Conservation (phyloP, 2,888 invertebrate genomes). For the Macrophya alboannulata region DNA sequence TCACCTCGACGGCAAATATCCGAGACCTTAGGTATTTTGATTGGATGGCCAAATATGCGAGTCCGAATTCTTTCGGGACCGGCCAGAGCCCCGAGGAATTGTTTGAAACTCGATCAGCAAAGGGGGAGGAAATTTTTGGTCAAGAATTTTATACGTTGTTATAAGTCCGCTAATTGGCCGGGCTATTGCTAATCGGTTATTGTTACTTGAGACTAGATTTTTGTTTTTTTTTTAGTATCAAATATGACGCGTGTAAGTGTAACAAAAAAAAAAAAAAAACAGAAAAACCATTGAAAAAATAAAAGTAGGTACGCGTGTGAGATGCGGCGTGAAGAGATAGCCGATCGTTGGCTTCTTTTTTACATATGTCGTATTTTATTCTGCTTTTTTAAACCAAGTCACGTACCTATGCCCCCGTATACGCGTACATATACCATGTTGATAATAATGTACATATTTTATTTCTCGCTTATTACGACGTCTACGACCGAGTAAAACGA, state of each 20-base stretch:
- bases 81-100: background rate
- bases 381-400: conserved; percentile 17
- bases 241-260: background rate
- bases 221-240: background rate
- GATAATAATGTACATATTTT: conserved; percentile 24
- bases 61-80: conserved; percentile 19
- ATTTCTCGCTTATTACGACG: conserved; percentile 8
- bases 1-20: background rate
- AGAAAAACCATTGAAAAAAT: no score
- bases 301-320: background rate
- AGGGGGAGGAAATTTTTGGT: background rate
- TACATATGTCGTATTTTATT: background rate
- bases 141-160: background rate
- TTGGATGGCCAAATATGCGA: conserved; percentile 44
- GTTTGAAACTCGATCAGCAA: conserved; percentile 29
- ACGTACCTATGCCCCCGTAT: conserved; percentile 18
- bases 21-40: conserved; percentile 31
- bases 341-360: background rate
- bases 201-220: background rate
- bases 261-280: background rate
- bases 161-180: conserved; percentile 4
- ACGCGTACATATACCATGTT: background rate
- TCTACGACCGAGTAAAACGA: conserved; percentile 23
- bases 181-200: conserved; percentile 8
- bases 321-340: no score